Base-by-base conservation (phyloP, 1,140 invertebrate species). In the Eupristina koningsbergeri region DNA sequence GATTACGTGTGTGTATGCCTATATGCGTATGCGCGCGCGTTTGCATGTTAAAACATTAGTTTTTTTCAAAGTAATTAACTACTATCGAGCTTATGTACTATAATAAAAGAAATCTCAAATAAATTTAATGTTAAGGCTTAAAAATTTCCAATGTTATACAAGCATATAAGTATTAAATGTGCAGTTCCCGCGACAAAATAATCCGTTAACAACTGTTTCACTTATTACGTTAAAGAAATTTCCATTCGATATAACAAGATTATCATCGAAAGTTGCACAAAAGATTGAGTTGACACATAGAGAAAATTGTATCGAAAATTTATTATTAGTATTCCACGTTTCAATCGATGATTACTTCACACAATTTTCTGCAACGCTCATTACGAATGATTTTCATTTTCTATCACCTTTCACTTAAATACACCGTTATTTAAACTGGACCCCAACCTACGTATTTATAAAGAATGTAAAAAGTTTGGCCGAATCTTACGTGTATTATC, bases 341-440 rank as follows among this genome's bases (percentile, higher is more conserved):
- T 15, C 7, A 47, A 13, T 29, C 7, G 29, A 47, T 8, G n/a
- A 50, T 45, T 31, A 17, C 34, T 76, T 47, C 67, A 26, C 53
- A 29, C 41, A 71, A 29, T n/a, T 64, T n/a, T 7, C 36, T 50
- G 47, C 17, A 13, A 50, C 17, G n/a, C 61, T 69, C 13, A 2
- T 29, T 19, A 3, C 45, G 63, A 45, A 64, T 79, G 75, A 79
- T 83, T 79, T 79, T 83, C 64, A 83, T 78, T 78, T 83, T 69
- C 45, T 31, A 78, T 71, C 17, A 22, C 15, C 36, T 53, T 73
- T 41, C 64, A 58, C 67, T n/a, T 47, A 58, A 13, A 31, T n/a
- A 22, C 5, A 8, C 36, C 58, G 8, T 34, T 80, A 69, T 39
- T 39, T 69, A 26, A 5, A 45, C n/a, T 45, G 41, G 34, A 22